Conservation (phyloP, 2,797 vertebrate genomes). For the Crax fasciolata region DNA sequence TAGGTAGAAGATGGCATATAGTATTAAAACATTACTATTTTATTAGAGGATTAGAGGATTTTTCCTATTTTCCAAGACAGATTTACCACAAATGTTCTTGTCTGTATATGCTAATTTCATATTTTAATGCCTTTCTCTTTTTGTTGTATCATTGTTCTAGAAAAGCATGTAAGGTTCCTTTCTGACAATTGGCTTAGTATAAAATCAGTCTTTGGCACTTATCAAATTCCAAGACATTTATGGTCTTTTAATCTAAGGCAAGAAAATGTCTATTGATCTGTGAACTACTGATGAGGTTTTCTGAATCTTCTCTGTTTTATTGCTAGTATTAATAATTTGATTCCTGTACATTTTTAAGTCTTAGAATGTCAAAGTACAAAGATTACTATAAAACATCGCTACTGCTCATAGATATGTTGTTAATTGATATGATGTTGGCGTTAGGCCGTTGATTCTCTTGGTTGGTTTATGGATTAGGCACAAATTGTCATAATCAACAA, state of each 20-base stretch:
- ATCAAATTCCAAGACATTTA: background rate
- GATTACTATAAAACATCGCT: background rate
- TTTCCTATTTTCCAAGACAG: background rate
- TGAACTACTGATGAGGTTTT: background rate
- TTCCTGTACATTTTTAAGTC: background rate
- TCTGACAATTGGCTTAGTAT: background rate
- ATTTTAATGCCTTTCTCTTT: background rate
- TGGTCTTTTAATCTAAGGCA: background rate
- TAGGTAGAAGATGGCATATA: background rate
- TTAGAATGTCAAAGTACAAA: background rate
- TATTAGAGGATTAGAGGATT: background rate
- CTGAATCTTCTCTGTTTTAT: conserved; percentile 13
- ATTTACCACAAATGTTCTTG: background rate
- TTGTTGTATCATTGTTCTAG: background rate
- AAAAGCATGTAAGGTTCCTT: background rate
- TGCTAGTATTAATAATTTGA: background rate
- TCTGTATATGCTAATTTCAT: background rate
- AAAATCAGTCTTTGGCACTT: background rate
- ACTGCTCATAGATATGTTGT: background rate
- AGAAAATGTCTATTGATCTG: background rate
- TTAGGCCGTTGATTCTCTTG: background rate
- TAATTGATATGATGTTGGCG: background rate
- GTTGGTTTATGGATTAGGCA: background rate
- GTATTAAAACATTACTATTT: background rate
- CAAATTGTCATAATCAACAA: background rate